Conservation (phyloP, 2,113 vertebrate species). For the Casuarius casuarius region DNA sequence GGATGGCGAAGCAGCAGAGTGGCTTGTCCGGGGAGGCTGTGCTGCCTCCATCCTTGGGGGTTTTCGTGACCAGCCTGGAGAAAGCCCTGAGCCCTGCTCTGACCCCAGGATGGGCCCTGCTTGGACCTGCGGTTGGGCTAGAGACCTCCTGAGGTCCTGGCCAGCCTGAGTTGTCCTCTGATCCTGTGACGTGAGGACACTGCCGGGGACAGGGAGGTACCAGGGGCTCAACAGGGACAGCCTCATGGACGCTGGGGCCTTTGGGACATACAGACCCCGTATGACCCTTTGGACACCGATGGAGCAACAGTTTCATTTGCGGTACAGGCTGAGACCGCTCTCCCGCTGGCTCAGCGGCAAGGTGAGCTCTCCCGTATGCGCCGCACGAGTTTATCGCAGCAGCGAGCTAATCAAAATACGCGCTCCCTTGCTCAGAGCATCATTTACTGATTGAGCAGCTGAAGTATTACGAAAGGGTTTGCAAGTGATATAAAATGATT, state of each 20-base stretch:
- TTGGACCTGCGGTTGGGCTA: no score
- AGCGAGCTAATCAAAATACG: background rate
- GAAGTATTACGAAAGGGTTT: background rate
- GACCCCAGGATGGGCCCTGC: background rate
- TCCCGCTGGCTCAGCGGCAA: background rate
- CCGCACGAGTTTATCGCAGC: background rate
- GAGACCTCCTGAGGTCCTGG: no score
- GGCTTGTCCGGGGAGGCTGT: no score
- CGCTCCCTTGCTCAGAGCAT: background rate
- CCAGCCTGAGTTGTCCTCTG: background rate
- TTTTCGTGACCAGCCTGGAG: background rate
- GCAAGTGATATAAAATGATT: background rate
- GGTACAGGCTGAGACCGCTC: accelerated
- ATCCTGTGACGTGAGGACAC: background rate
- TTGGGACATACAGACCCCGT: background rate
- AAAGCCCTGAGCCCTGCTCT: background rate
- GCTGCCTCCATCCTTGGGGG: background rate
- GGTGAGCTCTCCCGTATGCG: background rate
- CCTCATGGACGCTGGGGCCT: background rate
- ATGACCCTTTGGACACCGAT: no score
- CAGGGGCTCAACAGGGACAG: no score
- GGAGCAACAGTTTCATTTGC: background rate
- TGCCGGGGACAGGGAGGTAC: no score
- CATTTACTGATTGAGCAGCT: background rate
- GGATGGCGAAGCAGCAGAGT: no score